phyloP scores from a whole-genome alignment of 2,888 invertebrate genomes.

The Metellina segmentata region DNA sequence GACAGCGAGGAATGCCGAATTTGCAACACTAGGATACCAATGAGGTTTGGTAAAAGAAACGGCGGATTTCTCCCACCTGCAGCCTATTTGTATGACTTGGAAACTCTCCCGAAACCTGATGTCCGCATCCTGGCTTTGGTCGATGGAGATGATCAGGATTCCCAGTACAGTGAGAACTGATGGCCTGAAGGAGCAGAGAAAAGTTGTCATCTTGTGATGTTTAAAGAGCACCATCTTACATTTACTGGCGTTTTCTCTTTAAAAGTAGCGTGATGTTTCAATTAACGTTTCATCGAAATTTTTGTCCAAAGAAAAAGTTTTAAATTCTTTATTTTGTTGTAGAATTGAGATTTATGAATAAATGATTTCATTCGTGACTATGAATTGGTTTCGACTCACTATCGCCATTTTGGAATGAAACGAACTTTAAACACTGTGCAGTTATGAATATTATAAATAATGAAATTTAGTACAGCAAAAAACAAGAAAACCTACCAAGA shows the following conservation, averaged over 20 bases:
- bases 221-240: background rate
- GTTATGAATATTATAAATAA: no score
- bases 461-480: no score
- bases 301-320: background rate
- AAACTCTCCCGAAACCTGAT: conserved; percentile 24
- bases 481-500: no score
- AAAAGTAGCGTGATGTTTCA: background rate
- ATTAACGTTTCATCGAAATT: background rate
- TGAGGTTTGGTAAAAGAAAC: conserved; percentile 69
- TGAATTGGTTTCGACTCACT: no score
- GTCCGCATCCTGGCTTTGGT: conserved; percentile 44
- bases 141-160: conserved; percentile 4
- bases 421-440: no score
- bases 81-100: conserved; percentile 39
- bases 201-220: background rate
- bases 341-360: conserved; percentile 1
- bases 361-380: conserved; percentile 2
- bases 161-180: conserved; percentile 36
- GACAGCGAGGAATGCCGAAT: conserved; percentile 61
- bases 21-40: conserved; percentile 71
- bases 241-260: background rate
- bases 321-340: conserved; percentile 4
- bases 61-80: background rate
- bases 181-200: no score
- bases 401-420: no score